Base-by-base conservation (phyloP, 2,888 invertebrate species). In the Alloplasta piceator region DNA sequence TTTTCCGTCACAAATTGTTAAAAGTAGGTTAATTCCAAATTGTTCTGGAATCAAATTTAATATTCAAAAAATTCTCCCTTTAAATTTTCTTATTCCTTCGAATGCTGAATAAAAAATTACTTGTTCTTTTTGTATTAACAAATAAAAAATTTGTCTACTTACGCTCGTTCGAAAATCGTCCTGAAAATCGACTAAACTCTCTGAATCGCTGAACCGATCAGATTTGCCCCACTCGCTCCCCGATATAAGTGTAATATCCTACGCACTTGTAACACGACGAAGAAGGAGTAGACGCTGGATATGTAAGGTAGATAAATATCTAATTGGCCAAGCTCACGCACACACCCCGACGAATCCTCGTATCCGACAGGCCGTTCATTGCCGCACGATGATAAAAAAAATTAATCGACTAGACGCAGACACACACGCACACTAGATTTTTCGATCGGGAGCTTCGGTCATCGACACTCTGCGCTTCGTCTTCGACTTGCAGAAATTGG, bases 271-370 rank as follows among this genome's bases (percentile, higher is more conserved):
- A 78, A 76, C 26, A 26, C 72, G 72, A 75, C 70, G 71, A 63
- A 80, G 74, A 74, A 52, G 14, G 43, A 66, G 48, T 60, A 12
- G 58, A 12, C 7, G 58, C 70, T 80, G 76, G 78, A 84, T 26
- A 26, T 84, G 84, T 83, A 80, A 81, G 73, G 61, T 76, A 83
- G 81, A 84, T 84, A 83, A 84, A 78, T 80, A 84, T 84, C 84
- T 83, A 84, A 84, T 84, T 84, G 83, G 80, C 70, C 81, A 67
- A 76, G 73, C 67, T 58, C 84, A 84, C 84, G 84, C 84, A 84
- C 73, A 80, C 81, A 82, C 80, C 78, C 80, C 74, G 66, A 80
- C 67, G 67, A 72, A 80, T 80, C 72, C 76, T 52, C 50, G 63
- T 63, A 64, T 68, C 67, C 67, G 76, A 26, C 1, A 26, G 26